A percentile compares a stretch with the other conserved stretches of the same genome.
These are phyloP conservation scores for Clusia tigrina DNA, from an alignment of 2,888 invertebrate species.

Conservation along the genomic window DNA sequence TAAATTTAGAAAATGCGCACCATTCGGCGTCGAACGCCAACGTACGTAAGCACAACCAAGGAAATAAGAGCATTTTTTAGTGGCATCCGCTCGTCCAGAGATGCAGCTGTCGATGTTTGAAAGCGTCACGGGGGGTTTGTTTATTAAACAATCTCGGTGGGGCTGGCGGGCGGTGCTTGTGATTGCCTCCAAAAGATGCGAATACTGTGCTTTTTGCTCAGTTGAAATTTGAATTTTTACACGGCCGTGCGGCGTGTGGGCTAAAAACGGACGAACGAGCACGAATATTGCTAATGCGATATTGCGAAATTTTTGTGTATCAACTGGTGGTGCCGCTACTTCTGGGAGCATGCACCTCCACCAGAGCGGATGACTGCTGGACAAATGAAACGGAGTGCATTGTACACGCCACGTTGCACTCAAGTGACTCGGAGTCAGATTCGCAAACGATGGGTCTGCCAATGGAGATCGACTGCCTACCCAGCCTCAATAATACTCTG, in stretches of 20 bases:
- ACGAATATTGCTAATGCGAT: background rate
- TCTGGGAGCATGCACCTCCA: background rate
- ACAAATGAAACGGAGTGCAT: conserved; percentile 34
- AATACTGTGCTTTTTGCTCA: conserved; percentile 15
- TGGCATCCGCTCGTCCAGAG: conserved; percentile 2
- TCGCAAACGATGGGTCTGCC: conserved; percentile 43
- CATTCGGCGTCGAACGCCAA: background rate
- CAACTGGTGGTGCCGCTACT: conserved; percentile 2
- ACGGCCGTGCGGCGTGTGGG: background rate
- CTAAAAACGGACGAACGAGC: background rate
- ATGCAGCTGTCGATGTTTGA: too few relatives aligned
- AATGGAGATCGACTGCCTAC: conserved; percentile 49
- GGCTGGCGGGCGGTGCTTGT: conserved; percentile 5
- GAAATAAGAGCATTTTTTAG: too few relatives aligned
- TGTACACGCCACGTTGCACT: conserved; percentile 45
- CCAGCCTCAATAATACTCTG: conserved; percentile 10
- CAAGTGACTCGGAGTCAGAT: conserved; percentile 26
- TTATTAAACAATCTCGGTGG: conserved; percentile 19
- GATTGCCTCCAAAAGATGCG: conserved; percentile 6
- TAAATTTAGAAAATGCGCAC: conserved; percentile 4
- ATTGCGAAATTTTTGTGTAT: conserved; percentile 9
- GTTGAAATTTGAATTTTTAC: conserved; percentile 24
- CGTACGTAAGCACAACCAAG: background rate
- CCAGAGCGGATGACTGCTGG: conserved; percentile 30
- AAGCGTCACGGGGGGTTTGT: conserved; percentile 23